Base-by-base conservation (phyloP, 2,888 invertebrate species). In the Diadromus collaris region DNA sequence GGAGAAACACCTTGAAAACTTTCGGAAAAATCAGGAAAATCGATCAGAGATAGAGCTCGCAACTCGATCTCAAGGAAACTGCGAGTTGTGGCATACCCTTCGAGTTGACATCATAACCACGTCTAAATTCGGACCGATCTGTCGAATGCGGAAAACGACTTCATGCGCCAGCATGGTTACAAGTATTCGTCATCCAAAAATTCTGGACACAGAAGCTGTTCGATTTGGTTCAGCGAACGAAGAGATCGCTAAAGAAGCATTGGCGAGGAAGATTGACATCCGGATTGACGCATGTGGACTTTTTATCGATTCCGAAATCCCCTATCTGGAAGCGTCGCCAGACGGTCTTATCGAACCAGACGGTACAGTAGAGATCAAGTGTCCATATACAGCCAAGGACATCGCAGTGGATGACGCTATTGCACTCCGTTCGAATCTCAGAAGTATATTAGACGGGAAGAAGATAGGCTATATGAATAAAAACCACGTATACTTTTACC, bases 291-390 rank as follows among this genome's bases (percentile, higher is more conserved):
- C 56, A 3, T 84, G 85, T 64, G 87, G 86, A 19, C 77, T 86
- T 13, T 85, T 86, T 74, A 82, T 86, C 29, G 86, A 86, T 75
- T 38, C 61, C 16, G 76, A 84, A 24, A 44, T 69, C 6, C 71
- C 56, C n/a, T 83, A 77, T 58, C 72, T 85, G 2, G 85, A 83
- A 16, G 83, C 84, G 48, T 80, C 82, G 44, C 84, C 84, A 9
- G 85, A 86, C 61, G 83, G 83, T 32, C 63, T 85, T 6, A 76
- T 84, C 32, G 85, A 76, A 44, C 56, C 65, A 13, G 74, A 83
- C 61, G 78, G 79, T 7, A 81, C 85, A 27, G 77, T 85, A 4
- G 84, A 85, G 69, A 76, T 86, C 3, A 85, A 85, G 71, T 85
- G 83, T 61, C 82, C 84, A 0, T 72, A 38, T 10, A 75, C 73